Conservation (phyloP, 1,140 invertebrate genomes). For the Triops longicaudatus region DNA sequence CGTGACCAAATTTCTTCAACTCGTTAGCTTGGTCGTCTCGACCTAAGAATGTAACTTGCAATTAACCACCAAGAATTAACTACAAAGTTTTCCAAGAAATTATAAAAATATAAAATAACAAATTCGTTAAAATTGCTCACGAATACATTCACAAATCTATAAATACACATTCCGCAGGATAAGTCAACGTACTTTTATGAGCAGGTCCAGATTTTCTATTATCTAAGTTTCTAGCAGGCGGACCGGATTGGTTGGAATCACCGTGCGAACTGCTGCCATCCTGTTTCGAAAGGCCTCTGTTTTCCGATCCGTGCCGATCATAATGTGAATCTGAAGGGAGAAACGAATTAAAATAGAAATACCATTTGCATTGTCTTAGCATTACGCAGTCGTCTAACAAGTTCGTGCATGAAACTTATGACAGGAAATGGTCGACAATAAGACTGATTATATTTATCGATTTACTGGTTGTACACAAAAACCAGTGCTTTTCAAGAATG, state of each 20-base stretch:
- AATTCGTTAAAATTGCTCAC: too few relatives aligned
- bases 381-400: too few relatives aligned
- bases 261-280: neutral
- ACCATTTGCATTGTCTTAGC: too few relatives aligned
- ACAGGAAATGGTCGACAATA: too few relatives aligned
- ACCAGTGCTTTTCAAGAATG: too few relatives aligned
- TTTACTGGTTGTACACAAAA: too few relatives aligned
- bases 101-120: neutral
- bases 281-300: neutral
- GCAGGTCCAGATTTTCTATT: slow-evolving; percentile 6
- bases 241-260: neutral
- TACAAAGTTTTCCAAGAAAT: neutral
- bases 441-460: too few relatives aligned
- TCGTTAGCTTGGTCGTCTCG: slow-evolving; percentile 48
- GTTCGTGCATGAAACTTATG: too few relatives aligned
- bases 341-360: neutral
- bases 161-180: too few relatives aligned
- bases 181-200: slow-evolving; percentile 3
- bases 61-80: slow-evolving; percentile 32
- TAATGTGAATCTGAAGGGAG: neutral
- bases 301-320: neutral
- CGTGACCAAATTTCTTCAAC: slow-evolving; percentile 49
- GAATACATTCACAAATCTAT: too few relatives aligned
- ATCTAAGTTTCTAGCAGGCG: neutral
- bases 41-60: too few relatives aligned